Evolutionary conservation across 2,888 invertebrate genomes (phyloP).

Genomic region (Cryptocephalus moraei): DNA sequence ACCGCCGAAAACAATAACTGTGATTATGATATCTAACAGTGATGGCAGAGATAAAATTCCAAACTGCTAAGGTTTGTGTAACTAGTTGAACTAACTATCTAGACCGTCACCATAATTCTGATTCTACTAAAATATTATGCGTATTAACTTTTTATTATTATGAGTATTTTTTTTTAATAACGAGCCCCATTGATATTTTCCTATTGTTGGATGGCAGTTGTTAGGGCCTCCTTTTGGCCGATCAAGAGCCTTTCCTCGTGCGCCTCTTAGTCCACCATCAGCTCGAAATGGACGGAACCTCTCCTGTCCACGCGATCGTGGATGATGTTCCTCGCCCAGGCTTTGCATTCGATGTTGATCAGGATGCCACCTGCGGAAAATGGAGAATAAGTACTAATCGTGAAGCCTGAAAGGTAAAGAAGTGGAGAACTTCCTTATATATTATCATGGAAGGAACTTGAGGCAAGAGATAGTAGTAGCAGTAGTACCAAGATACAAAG

Average conservation of each 20-base stretch:
- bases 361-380: slow-evolving; percentile 62
- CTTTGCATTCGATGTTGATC: slow-evolving; percentile 89
- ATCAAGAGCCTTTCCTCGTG: slow-evolving; percentile 16
- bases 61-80: slow-evolving; percentile 14
- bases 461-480: too few species aligned
- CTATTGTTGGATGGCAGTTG: slow-evolving; percentile 39
- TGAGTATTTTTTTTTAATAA: background rate
- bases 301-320: slow-evolving; percentile 83
- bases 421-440: too few species aligned
- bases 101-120: slow-evolving; percentile 15
- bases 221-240: slow-evolving; percentile 28
- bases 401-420: too few species aligned
- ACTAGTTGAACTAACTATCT: slow-evolving; percentile 15
- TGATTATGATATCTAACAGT: slow-evolving; percentile 8
- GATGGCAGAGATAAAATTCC: slow-evolving; percentile 14
- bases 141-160: background rate
- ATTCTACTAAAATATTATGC: slow-evolving; percentile 7
- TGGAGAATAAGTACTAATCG: too few species aligned
- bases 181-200: background rate
- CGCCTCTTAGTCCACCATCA: slow-evolving; percentile 72
- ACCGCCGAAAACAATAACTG: too few species aligned
- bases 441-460: too few species aligned
- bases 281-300: slow-evolving; percentile 90
- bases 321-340: slow-evolving; percentile 81
- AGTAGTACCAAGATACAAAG: too few species aligned